Percentiles rank a stretch among this genome's conserved stretches.
These are phyloP conservation scores for Amblyopsis rosae DNA, from an alignment of 2,113 vertebrate species.

Conservation along the genomic window DNA sequence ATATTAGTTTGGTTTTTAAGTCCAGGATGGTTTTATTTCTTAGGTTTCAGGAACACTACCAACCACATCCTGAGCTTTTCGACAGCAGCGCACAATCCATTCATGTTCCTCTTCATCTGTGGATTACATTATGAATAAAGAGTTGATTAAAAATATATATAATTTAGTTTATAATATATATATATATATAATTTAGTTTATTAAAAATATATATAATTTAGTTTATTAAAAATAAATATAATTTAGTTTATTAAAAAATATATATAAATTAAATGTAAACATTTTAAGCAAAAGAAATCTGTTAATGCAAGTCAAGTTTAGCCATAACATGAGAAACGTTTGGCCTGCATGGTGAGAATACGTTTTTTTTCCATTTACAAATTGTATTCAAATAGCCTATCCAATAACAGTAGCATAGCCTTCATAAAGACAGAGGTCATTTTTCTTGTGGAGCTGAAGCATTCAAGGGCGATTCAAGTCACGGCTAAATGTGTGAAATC, in stretches of 20 bases:
- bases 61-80: conserved; percentile 77
- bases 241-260: no score
- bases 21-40: not conserved
- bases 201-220: no score
- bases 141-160: not conserved
- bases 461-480: conserved; percentile 62
- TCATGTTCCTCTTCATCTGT: conserved; percentile 87
- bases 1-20: conserved; percentile 15
- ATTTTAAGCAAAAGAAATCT: no score
- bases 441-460: conserved; percentile 27
- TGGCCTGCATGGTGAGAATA: no score
- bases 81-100: conserved; percentile 88
- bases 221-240: no score
- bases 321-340: no score
- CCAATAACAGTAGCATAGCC: conserved; percentile 30
- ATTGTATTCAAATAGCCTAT: conserved; percentile 30
- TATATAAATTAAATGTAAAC: no score
- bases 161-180: no score
- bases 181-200: no score
- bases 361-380: not conserved
- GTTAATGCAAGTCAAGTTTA: no score
- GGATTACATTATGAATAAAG: conserved; percentile 9
- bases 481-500: conserved; percentile 64
- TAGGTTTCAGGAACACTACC: conserved; percentile 16
- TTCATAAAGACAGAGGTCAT: conserved; percentile 51